Evolutionary conservation across 2,797 vertebrate genomes (phyloP).

Genomic region (Sebastes kiyomatsui): DNA sequence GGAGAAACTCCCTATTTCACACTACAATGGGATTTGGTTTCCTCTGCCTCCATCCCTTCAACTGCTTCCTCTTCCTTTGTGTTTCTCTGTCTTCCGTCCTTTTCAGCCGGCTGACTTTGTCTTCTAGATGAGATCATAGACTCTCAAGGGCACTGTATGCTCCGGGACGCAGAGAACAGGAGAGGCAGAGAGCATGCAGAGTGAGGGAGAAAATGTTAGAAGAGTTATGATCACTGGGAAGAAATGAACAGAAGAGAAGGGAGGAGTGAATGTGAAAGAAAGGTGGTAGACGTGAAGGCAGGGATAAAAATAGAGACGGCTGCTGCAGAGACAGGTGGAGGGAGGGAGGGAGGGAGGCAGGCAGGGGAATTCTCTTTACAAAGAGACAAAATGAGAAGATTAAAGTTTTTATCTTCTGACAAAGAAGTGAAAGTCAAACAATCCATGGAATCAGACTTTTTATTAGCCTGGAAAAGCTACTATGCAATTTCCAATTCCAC

Average conservation of each 20-base stretch:
- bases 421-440: background rate
- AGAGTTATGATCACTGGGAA: background rate
- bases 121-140: constrained; percentile 50
- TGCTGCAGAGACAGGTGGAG: background rate
- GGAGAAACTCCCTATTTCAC: constrained; percentile 13
- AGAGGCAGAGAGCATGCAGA: background rate
- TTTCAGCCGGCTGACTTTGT: constrained; percentile 38
- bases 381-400: background rate
- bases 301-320: constrained; percentile 11
- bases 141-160: constrained; percentile 44
- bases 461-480: background rate
- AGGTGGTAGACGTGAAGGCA: constrained; percentile 3
- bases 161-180: background rate
- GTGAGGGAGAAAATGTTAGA: background rate
- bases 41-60: background rate
- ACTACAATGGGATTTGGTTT: constrained; percentile 39
- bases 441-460: background rate
- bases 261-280: background rate
- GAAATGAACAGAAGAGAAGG: constrained; percentile 17
- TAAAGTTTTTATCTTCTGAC: background rate
- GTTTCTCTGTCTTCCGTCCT: constrained; percentile 6
- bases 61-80: background rate
- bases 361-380: background rate
- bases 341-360: background rate
- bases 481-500: background rate